Conservation (phyloP, 2,888 invertebrate genomes). For the Barypeithes pellucidus region DNA sequence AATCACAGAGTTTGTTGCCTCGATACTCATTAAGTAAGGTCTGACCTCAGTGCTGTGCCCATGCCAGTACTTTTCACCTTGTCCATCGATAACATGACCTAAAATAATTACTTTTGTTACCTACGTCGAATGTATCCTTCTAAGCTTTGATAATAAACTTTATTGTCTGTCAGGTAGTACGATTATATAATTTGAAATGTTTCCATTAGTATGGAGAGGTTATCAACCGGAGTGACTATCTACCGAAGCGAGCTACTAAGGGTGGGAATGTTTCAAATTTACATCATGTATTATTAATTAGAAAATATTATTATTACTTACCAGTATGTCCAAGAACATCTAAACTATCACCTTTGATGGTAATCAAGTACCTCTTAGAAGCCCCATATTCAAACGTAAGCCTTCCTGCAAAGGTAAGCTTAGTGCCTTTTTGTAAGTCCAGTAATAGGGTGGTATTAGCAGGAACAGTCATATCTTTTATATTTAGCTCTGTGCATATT, state of each 20-base stretch:
- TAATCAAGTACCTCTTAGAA: conserved; percentile 1
- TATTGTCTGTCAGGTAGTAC: too few relatives aligned
- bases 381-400: conserved; percentile 5
- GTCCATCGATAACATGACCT: conserved; percentile 23
- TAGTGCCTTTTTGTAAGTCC: background rate
- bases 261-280: too few relatives aligned
- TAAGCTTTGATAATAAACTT: too few relatives aligned
- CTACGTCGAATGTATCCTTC: too few relatives aligned
- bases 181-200: too few relatives aligned
- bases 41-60: background rate
- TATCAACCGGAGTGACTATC: too few relatives aligned
- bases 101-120: too few relatives aligned
- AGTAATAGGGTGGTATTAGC: conserved; percentile 15
- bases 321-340: conserved; percentile 22
- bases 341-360: conserved; percentile 10
- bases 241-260: too few relatives aligned
- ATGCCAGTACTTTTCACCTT: conserved; percentile 24
- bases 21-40: conserved; percentile 16
- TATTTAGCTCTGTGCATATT: background rate
- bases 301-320: background rate
- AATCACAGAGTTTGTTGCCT: conserved; percentile 10
- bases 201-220: too few relatives aligned
- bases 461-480: conserved; percentile 23
- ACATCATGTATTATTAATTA: too few relatives aligned
- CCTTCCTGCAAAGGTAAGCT: conserved; percentile 11